Base-by-base conservation (phyloP, 2,888 invertebrate genomes). In the Oasisia sp. region DNA sequence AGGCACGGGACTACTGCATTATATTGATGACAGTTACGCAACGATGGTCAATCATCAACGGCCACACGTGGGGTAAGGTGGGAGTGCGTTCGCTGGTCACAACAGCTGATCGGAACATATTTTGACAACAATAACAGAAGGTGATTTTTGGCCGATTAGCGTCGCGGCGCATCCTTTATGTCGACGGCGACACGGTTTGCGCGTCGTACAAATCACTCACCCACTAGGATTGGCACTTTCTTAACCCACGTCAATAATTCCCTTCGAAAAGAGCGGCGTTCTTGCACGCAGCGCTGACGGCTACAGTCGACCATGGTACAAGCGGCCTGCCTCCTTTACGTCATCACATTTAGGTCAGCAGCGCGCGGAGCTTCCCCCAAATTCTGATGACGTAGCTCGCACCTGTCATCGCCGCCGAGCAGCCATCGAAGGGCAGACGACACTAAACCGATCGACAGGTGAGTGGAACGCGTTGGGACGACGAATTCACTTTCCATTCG, bases 241-340 rank as follows among this genome's bases (percentile, higher is more conserved):
- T 96, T 96, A 94, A 95, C 95, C 96, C 96, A 96, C 94, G 96
- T 95, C 92, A 96, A 94, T 93, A 96, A 95, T 94, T 96, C 96
- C 94, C 95, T 95, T 94, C 95, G 95, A 94, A 96, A 95, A 94
- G 95, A 94, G 92, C 95, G 94, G 94, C 95, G 95, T 94, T 96
- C 95, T 94, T 96, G 95, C 92, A 94, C 95, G 94, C 96, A 96
- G 93, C 95, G 95, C 93, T 95, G 94, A 94, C 95, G 95, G 93
- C 95, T 95, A 95, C 96, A 96, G 94, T 96, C 96, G 94, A 96
- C 95, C 96, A 96, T 96, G 95, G 95, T 95, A 94, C 94, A 94
- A 93, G 93, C 93, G 93, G 93, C 92, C 91, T 89, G 90, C 56
- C 91, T 89, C 32, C 89, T 32, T 89, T 90, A 92, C 92, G 92